A percentile compares a stretch with the other conserved stretches of the same genome.
phyloP scores from a whole-genome alignment of 1,140 invertebrate genomes.

The Myzus persicae region DNA sequence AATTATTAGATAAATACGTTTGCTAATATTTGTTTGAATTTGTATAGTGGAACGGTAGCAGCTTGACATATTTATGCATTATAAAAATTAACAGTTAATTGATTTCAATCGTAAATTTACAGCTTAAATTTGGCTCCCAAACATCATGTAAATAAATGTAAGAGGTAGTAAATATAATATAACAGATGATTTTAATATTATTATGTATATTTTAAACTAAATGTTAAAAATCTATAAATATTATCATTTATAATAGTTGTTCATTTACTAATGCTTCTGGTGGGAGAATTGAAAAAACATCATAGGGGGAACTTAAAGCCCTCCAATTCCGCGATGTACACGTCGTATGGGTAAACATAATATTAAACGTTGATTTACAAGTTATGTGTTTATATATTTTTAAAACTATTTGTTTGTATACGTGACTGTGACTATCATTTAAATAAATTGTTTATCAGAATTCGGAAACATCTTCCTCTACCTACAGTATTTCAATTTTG shows the following conservation, averaged over 20 bases:
- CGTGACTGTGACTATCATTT: background rate
- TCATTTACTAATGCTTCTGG: background rate
- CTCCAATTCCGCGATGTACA: background rate
- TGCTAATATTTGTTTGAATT: no score
- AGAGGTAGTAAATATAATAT: no score
- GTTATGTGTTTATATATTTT: background rate
- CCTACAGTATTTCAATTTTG: background rate
- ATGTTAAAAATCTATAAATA: background rate
- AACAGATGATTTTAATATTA: background rate
- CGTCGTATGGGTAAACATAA: background rate
- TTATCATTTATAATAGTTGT: background rate
- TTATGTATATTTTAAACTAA: background rate
- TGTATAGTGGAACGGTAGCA: no score
- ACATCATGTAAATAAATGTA: no score
- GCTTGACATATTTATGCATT: no score
- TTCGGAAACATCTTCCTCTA: background rate
- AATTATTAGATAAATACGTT: no score
- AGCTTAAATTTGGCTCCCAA: no score
- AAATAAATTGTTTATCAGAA: background rate
- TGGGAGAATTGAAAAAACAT: background rate
- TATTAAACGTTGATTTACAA: background rate
- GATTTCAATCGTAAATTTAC: no score
- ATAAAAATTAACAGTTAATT: no score
- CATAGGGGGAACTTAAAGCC: background rate
- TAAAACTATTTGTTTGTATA: background rate